Base-by-base conservation (phyloP, 37 sponge, comb jelly and placozoan species). In the Tethya wilhelma region DNA sequence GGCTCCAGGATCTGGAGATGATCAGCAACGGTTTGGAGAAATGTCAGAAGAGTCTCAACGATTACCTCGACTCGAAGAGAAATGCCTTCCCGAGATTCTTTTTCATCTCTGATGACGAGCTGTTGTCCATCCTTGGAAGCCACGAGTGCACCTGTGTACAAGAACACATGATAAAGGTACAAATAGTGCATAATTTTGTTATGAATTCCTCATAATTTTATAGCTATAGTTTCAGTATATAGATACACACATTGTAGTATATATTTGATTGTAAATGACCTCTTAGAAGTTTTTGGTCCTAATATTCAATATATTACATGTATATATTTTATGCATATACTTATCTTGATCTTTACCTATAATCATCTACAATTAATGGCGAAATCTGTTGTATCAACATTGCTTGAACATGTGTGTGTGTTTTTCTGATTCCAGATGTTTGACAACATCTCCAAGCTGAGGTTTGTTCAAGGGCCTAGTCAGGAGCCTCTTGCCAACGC, bases 61-160 rank as follows among this genome's bases (percentile, higher is more conserved):
- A 98, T 79, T 98, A 98, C 68, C 90, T 98, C 59, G 99, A 98
- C 90, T 93, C 94, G 73, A 98, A 98, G 86, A 89, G 99, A 59
- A 98, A 98, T 74, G 97, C 97, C 55, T 98, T 98, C 82, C 99
- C 99, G 25, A 76, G 99, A 1, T 98, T 98, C 88, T 98, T 98
- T 93, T 98, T 98, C 86, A 96, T 98, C 42, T 98, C 99, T 0
- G 99, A 98, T 73, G 99, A 98, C 59, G 99, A 98, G 76, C 86
- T 98, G 73, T 75, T 98, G 17, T 96, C 97, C 23, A 98, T 98
- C 34, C 88, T 98, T 41, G 99, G 99, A 36, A 91, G 93, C 53
- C 89, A 89, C 69, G 97, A 96, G 75, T 92, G 95, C 55, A 96
- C 99, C 34, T 96, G 97, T 80, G 99, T 98, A 9, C 99, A 98